Evolutionary conservation across 2,797 vertebrate species (phyloP), one percentile per base, ranked within the genome.

Genomic region (Anniella stebbinsi): DNA sequence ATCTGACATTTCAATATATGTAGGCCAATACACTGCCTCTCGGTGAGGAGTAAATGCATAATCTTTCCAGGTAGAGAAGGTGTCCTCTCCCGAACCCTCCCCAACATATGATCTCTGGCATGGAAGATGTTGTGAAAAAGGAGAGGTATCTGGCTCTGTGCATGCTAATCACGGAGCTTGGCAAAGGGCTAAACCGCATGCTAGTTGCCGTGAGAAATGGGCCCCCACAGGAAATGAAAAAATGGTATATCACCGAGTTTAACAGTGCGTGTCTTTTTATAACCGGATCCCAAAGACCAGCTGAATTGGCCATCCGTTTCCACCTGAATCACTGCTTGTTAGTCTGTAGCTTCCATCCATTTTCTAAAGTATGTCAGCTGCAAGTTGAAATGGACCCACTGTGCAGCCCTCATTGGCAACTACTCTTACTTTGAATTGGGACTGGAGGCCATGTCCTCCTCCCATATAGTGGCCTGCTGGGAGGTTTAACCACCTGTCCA

Each of bases 311-410:
- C 17, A 17, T 63, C 92, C 60, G 80, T 8, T 11, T 88, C 73
- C 48, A 89, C 33, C 38, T 86, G 10, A 66, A 13, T 23, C 66
- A 3, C 36, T 25, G 70, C 80, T 84, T 77, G 11, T 41, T 69
- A 70, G 78, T 77, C n/a, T 81, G 30, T 84, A 78, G 12, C 30
- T 80, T 87, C 83, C 54, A 11, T 45, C 7, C 73, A 33, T 36
- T 36, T 38, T 76, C 54, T 41, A 45, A 75, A 86, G 23, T 7
- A n/a, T 17, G 3, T 73, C 38, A 92, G 15, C 28, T 88, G 4
- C 23, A 36, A 87, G 33, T 28, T 41, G 66, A 90, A 93, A 87
- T 12, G 38, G 5, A 15, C 17, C 86, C 72, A 70, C n/a, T 93
- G 91, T 84, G 87, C 73, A 88, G 89, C 48, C 21, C 12, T 70